Conservation (phyloP, 2,888 invertebrate species). For the Amiota mariae region DNA sequence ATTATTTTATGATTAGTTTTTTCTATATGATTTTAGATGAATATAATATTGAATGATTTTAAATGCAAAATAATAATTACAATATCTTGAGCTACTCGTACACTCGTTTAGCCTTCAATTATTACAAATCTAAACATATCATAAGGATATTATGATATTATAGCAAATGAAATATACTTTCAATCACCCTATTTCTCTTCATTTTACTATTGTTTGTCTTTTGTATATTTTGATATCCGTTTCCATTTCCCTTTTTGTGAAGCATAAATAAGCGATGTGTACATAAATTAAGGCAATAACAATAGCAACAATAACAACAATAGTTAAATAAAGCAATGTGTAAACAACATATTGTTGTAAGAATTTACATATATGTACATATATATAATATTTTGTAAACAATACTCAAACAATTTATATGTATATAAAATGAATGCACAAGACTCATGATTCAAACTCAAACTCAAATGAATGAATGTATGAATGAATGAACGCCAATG, state of each 20-base stretch:
- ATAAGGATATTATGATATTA: no score
- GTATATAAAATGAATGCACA: not conserved
- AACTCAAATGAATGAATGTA: constrained; percentile 13
- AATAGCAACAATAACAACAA: constrained; percentile 6
- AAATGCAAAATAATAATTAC: not conserved
- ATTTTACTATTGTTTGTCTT: not conserved
- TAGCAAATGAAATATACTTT: no score
- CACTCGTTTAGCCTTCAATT: constrained; percentile 18
- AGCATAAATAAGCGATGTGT: not conserved
- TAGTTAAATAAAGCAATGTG: not conserved
- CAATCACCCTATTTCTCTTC: no score
- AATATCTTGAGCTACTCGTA: no score
- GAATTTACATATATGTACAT: constrained; percentile 5
- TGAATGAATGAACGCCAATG: constrained; percentile 17
- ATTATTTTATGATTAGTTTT: not conserved
- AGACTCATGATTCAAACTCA: not conserved
- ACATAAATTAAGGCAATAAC: not conserved
- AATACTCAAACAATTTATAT: not conserved
- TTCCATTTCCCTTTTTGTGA: no score
- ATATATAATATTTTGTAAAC: constrained; percentile 1
- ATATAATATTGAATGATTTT: not conserved
- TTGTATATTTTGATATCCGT: not conserved
- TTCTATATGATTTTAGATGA: not conserved
- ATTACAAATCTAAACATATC: not conserved
- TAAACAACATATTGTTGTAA: not conserved